Conservation (phyloP, 2,113 vertebrate genomes). For the Oxyura jamaicensis region DNA sequence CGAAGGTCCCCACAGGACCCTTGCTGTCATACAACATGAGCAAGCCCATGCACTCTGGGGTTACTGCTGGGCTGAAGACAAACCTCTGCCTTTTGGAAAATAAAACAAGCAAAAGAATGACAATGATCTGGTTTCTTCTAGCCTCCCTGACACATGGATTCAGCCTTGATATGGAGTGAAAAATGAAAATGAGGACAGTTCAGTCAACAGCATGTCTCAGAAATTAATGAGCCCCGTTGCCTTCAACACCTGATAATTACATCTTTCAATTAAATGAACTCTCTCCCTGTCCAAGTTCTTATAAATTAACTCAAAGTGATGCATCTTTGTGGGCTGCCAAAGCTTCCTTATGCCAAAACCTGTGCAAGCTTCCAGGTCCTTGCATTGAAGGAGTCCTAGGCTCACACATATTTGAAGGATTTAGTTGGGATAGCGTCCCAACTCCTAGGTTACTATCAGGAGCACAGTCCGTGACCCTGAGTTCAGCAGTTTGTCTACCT, state of each 20-base stretch:
- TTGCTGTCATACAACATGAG: background rate
- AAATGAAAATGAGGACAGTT: constrained; percentile 78
- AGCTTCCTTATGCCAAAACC: constrained; percentile 42
- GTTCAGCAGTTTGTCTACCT: background rate
- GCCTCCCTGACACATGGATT: background rate
- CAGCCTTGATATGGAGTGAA: constrained; percentile 62
- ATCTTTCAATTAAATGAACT: constrained; percentile 83
- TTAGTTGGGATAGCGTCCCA: background rate
- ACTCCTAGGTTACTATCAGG: background rate
- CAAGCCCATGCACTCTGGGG: background rate
- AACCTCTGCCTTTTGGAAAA: background rate
- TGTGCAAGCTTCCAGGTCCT: background rate
- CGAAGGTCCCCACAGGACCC: background rate
- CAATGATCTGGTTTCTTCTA: background rate
- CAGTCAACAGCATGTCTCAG: constrained; percentile 76
- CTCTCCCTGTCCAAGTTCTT: constrained; percentile 71
- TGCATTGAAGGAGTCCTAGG: background rate
- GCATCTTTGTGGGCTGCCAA: constrained; percentile 51
- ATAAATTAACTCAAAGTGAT: constrained; percentile 77
- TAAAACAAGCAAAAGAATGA: background rate
- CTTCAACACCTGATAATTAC: constrained; percentile 82
- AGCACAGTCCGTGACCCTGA: background rate
- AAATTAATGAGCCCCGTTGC: constrained; percentile 81
- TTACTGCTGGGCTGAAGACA: background rate
- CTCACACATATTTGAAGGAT: background rate